phyloP scores from a whole-genome alignment of 1,140 invertebrate genomes.

The Pseudachorutes palmiensis region DNA sequence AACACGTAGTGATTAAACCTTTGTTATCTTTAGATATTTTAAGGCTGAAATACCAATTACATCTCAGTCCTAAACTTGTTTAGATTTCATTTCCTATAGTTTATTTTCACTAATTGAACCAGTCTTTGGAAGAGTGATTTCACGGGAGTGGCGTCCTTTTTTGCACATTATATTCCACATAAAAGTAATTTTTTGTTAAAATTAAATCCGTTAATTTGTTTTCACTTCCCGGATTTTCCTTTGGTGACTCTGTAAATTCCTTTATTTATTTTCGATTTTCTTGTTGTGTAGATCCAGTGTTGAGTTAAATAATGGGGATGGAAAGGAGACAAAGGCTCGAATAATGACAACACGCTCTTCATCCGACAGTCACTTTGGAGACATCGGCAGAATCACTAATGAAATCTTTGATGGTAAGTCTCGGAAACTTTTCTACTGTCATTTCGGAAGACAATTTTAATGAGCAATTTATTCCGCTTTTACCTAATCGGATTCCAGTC shows the following conservation, averaged over 20 bases:
- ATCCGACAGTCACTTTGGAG: background rate
- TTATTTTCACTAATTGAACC: too few relatives aligned
- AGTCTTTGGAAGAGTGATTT: too few relatives aligned
- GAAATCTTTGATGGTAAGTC: conserved; percentile 3
- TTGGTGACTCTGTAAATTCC: background rate
- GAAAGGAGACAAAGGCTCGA: background rate
- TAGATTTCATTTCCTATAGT: too few relatives aligned
- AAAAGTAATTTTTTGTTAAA: too few relatives aligned
- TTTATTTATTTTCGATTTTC: background rate
- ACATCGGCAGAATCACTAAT: conserved; percentile 1
- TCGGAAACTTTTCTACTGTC: too few relatives aligned
- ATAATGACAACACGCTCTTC: conserved; percentile 5
- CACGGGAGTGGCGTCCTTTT: too few relatives aligned
- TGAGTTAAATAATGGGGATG: background rate
- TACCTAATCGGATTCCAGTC: background rate
- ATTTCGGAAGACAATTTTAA: background rate
- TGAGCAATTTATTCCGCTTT: background rate
- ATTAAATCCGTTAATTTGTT: too few relatives aligned
- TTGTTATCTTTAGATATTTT: too few relatives aligned
- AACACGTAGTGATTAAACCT: too few relatives aligned
- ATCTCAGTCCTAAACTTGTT: too few relatives aligned
- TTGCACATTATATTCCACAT: too few relatives aligned
- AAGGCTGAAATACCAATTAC: too few relatives aligned
- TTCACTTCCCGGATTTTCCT: background rate
- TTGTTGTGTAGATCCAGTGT: background rate